These are phyloP conservation scores for Brachionus rotundiformis DNA, from an alignment of 1,140 invertebrate genomes.

Conservation along the genomic window DNA sequence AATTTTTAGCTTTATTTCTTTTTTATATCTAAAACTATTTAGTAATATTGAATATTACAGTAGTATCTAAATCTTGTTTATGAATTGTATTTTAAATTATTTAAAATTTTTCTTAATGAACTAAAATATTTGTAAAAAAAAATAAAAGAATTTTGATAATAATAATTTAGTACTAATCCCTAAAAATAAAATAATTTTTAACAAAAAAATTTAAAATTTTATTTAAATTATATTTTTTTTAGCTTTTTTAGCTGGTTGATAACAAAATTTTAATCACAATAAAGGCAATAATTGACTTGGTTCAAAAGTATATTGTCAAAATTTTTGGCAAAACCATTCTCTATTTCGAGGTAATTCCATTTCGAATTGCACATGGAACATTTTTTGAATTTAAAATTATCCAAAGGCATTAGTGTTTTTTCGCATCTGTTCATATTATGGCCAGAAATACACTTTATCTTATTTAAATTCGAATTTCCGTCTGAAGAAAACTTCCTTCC, in stretches of 20 bases:
- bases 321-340: not conserved
- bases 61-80: too few species aligned
- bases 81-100: too few species aligned
- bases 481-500: not conserved
- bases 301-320: not conserved
- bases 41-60: too few species aligned
- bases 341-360: conserved; percentile 29
- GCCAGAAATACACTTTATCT: conserved; percentile 15
- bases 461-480: not conserved
- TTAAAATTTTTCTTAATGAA: too few species aligned
- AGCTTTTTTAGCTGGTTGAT: not conserved
- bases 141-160: too few species aligned
- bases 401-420: not conserved
- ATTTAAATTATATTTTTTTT: not conserved
- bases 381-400: conserved; percentile 42
- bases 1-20: too few species aligned
- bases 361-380: conserved; percentile 22
- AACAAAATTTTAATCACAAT: conserved; percentile 31
- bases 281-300: not conserved
- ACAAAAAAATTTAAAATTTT: not conserved
- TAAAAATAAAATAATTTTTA: too few species aligned
- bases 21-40: too few species aligned
- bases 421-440: conserved; percentile 32
- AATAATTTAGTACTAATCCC: too few species aligned
- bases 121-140: too few species aligned